These are phyloP conservation scores for Peribatodes rhomboidaria DNA, from an alignment of 2,888 invertebrate species.

Conservation along the genomic window DNA sequence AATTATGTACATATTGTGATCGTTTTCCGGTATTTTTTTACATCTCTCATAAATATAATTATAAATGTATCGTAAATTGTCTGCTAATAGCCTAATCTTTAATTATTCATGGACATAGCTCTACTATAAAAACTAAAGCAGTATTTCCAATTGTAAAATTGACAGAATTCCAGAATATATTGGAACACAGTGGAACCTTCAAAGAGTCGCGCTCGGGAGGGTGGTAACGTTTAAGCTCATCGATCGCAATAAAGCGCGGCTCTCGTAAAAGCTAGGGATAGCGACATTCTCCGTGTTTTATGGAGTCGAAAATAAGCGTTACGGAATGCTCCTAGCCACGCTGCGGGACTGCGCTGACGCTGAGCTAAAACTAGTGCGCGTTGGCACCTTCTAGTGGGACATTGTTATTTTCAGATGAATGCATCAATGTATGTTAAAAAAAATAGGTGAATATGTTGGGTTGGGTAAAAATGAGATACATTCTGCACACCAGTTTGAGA, in stretches of 20 bases:
- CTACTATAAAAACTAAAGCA: conserved; percentile 7
- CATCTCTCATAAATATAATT: too few relatives aligned
- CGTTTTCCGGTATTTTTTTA: too few relatives aligned
- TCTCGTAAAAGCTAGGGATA: conserved; percentile 40
- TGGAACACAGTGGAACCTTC: conserved; percentile 35
- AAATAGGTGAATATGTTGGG: too few relatives aligned
- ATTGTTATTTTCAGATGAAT: background rate
- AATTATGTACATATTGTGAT: too few relatives aligned
- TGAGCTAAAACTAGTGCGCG: conserved; percentile 8
- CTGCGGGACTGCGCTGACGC: too few relatives aligned
- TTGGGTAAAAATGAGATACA: too few relatives aligned
- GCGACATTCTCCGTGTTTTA: conserved; percentile 61
- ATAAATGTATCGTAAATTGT: too few relatives aligned
- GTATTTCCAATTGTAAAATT: conserved; percentile 42
- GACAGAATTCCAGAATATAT: conserved; percentile 45
- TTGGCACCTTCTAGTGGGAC: background rate
- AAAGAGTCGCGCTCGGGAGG: conserved; percentile 6
- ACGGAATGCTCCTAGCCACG: conserved; percentile 35
- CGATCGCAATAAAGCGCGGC: conserved; percentile 54
- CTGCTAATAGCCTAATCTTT: too few relatives aligned
- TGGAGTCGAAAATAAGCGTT: conserved; percentile 58
- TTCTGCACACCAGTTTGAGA: too few relatives aligned
- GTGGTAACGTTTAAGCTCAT: conserved; percentile 43
- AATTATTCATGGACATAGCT: too few relatives aligned
- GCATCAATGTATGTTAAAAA: too few relatives aligned